These are phyloP conservation scores for Meandrina meandrites DNA, from an alignment of 92 coral and sea anemone species.

Conservation along the genomic window DNA sequence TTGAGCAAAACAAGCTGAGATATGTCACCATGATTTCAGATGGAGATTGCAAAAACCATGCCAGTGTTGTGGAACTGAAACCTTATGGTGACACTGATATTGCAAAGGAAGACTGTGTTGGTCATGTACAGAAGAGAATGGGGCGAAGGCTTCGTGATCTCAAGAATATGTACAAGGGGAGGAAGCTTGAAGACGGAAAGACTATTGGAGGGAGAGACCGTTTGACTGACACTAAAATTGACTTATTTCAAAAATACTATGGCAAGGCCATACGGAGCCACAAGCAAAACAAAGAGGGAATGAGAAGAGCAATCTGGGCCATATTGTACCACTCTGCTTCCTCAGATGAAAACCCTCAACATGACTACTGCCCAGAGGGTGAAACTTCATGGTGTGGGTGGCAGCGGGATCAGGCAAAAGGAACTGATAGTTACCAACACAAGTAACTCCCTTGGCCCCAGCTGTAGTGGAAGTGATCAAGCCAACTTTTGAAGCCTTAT, in stretches of 20 bases:
- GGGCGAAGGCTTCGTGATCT: constrained; percentile 29
- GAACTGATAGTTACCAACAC: constrained; percentile 28
- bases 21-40: constrained; percentile 38
- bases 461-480: constrained; percentile 19
- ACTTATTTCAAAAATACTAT: constrained; percentile 15
- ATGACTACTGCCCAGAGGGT: constrained; percentile 45
- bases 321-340: constrained; percentile 28
- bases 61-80: constrained; percentile 35
- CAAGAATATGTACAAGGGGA: not conserved
- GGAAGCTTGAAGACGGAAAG: not conserved
- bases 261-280: constrained; percentile 28
- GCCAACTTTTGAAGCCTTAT: constrained; percentile 7
- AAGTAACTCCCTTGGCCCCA: constrained; percentile 27
- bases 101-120: not conserved
- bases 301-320: constrained; percentile 27
- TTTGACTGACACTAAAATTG: not conserved
- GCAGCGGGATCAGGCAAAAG: constrained; percentile 41
- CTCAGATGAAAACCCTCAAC: constrained; percentile 32
- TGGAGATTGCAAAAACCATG: constrained; percentile 39
- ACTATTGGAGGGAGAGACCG: not conserved
- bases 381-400: constrained; percentile 48
- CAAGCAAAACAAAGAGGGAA: constrained; percentile 13
- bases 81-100: constrained; percentile 27
- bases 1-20: constrained; percentile 14
- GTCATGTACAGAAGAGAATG: constrained; percentile 17